phyloP scores from a whole-genome alignment of 2,888 invertebrate species.

The Drepana falcataria region DNA sequence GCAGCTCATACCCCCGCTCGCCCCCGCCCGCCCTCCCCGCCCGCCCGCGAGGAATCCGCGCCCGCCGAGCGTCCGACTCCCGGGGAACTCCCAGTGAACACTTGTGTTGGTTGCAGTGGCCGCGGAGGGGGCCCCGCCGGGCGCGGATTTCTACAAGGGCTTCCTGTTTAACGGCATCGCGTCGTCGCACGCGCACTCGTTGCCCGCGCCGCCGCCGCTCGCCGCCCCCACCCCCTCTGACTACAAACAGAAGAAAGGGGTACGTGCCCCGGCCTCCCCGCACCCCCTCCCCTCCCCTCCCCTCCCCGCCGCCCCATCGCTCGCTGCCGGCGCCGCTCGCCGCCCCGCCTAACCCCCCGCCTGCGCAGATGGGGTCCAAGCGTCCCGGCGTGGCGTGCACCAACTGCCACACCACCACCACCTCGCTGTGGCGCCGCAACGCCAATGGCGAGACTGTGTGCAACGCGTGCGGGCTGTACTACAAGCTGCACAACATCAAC shows the following conservation, averaged over 20 bases:
- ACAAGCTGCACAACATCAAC: slow-evolving; percentile 93
- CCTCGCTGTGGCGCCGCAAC: slow-evolving; percentile 87
- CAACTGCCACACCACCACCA: slow-evolving; percentile 93
- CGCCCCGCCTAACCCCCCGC: background rate
- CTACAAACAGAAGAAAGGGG: slow-evolving; percentile 78
- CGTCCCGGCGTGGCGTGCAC: slow-evolving; percentile 90
- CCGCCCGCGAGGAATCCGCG: slow-evolving; percentile 51
- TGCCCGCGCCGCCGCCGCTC: slow-evolving; percentile 37
- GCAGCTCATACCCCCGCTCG: slow-evolving; percentile 41
- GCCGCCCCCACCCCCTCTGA: slow-evolving; percentile 55
- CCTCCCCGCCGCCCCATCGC: slow-evolving; percentile 32
- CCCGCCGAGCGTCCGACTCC: slow-evolving; percentile 55
- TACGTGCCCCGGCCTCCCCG: slow-evolving; percentile 44
- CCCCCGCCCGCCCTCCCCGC: slow-evolving; percentile 19
- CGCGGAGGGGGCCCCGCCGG: slow-evolving; percentile 89
- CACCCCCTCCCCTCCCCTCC: slow-evolving; percentile 24
- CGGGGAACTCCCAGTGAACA: slow-evolving; percentile 32
- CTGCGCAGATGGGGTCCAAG: slow-evolving; percentile 80
- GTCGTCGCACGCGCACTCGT: slow-evolving; percentile 46
- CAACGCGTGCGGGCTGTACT: slow-evolving; percentile 99
- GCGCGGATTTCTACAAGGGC: slow-evolving; percentile 92
- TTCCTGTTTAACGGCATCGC: slow-evolving; percentile 85
- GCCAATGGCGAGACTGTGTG: slow-evolving; percentile 97
- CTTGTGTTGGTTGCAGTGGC: slow-evolving; percentile 85
- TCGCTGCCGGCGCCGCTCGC: slow-evolving; percentile 2